Evolutionary conservation across 2,797 vertebrate genomes (phyloP), one percentile per base, ranked within the genome.

Genomic region (Pangasius krempfi): DNA sequence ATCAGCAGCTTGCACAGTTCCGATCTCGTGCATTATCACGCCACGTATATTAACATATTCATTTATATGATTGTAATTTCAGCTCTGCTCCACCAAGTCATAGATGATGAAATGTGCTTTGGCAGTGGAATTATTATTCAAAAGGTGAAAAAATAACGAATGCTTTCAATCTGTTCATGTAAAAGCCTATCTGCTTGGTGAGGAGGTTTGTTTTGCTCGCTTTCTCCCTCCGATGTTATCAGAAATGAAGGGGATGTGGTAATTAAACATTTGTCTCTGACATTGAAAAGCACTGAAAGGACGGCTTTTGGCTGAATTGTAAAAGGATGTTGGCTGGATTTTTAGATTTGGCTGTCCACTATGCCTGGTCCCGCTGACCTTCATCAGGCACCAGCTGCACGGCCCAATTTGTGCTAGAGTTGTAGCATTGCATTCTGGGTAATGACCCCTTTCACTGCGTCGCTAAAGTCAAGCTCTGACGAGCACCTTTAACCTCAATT

Each of bases 1-100:
- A 91, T 91, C 90, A 91, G 82, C 89, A 16, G 80, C 83, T 64
- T 60, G 88, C 91, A 80, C 90, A 68, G 84, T 91, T 91, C 86
- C 86, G 87, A 92, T 91, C 89, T 86, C 58, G 56, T 88, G 76
- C 93, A 92, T 93, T 86, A 89, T 89, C 73, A 78, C 85, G 52
- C 82, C 87, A 33, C 84, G 76, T 56, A 90, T 87, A 90, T 89
- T 91, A 92, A 92, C 92, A 73, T 87, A 92, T 91, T 94, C 87
- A 89, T 91, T 90, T 92, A 60, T 89, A 76, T 88, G 76, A 91
- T 93, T 91, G 90, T 56, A 13, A 87, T 87, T 89, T 90, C 86
- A 80, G 9, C 86, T 60, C 50, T 79, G 81, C 91, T 92, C 78
- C 86, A 86, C 88, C 84, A 92, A 86, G 91, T 89, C 93, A 30